Evolutionary conservation across 2,888 invertebrate genomes (phyloP).

Genomic region (Rosalia funebris): DNA sequence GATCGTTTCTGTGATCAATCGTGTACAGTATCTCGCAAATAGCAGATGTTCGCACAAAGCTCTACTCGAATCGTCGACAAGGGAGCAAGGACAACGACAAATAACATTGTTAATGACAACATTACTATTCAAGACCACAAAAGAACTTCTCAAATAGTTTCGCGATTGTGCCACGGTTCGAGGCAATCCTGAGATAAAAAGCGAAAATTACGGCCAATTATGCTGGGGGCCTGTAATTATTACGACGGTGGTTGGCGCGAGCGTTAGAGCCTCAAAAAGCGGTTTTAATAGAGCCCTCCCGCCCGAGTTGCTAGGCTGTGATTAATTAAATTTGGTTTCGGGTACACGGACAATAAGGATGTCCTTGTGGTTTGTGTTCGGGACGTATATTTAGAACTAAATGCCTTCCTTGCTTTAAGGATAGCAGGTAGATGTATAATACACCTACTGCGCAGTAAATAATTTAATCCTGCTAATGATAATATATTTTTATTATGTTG

Average conservation of each 20-base stretch:
- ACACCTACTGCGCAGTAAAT: no score
- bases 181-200: neutral
- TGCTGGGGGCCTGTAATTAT: neutral
- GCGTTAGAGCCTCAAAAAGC: neutral
- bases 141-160: slow-evolving; percentile 10
- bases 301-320: neutral
- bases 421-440: no score
- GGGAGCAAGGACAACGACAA: slow-evolving; percentile 18
- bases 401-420: no score
- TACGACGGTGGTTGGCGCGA: neutral
- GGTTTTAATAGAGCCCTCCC: neutral
- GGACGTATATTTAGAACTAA: neutral
- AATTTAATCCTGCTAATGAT: no score
- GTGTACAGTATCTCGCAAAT: neutral
- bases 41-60: slow-evolving; percentile 12
- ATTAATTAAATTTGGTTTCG: no score
- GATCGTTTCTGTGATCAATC: no score
- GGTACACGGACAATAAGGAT: neutral
- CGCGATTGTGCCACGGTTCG: neutral
- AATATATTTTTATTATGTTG: no score
- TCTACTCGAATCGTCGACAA: slow-evolving; percentile 2
- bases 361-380: neutral
- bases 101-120: slow-evolving; percentile 18
- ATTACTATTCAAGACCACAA: slow-evolving; percentile 19
- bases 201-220: slow-evolving; percentile 5